phyloP scores from a whole-genome alignment of 2,888 invertebrate species.

The Andrena trimmerana region DNA sequence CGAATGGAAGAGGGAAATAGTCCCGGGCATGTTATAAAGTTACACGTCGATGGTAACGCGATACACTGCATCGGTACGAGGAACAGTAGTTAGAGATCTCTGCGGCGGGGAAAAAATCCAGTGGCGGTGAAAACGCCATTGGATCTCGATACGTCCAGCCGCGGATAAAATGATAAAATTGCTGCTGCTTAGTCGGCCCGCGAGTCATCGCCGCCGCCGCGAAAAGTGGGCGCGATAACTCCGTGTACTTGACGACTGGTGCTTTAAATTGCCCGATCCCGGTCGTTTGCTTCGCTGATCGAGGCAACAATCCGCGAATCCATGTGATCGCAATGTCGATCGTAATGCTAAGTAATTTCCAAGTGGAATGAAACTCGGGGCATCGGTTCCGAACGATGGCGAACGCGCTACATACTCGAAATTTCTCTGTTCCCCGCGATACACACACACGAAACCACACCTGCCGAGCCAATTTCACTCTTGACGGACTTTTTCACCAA shows the following conservation, averaged over 20 bases:
- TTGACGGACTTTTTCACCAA: conserved; percentile 28
- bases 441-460: neutral
- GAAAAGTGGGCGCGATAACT: too few species aligned
- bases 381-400: too few species aligned
- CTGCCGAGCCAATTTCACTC: conserved; percentile 27
- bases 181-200: neutral
- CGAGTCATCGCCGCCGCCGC: too few species aligned
- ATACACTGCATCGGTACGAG: conserved; percentile 60
- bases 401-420: neutral
- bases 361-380: too few species aligned
- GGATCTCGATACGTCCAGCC: conserved; percentile 31
- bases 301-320: neutral
- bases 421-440: neutral
- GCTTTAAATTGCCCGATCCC: too few species aligned
- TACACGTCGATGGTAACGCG: conserved; percentile 64
- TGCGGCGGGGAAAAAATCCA: conserved; percentile 10
- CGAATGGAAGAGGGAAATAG: conserved; percentile 57
- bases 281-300: neutral
- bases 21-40: conserved; percentile 61
- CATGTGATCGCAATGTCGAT: neutral
- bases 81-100: conserved; percentile 61
- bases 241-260: too few species aligned
- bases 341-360: neutral
- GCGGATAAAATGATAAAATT: conserved; percentile 16
- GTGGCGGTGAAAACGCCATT: conserved; percentile 53